Evolutionary conservation across 1,140 invertebrate species (phyloP).

Genomic region (Drosophila fuyamai): DNA sequence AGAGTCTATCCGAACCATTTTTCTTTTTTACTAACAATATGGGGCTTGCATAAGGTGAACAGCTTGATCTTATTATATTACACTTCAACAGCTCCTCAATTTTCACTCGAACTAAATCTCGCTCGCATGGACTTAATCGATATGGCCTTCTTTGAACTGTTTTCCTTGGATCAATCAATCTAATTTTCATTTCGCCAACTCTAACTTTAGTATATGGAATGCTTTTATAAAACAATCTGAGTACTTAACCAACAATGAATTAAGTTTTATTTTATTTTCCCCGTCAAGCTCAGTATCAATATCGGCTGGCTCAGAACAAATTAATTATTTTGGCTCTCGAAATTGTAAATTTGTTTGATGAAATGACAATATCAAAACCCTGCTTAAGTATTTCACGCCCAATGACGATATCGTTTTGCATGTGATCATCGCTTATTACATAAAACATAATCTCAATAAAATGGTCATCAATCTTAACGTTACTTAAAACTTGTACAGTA

Average conservation of each 20-base stretch:
- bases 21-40: too few species aligned
- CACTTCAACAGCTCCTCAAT: background rate
- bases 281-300: background rate
- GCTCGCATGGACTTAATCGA: background rate
- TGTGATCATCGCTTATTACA: slow-evolving; percentile 29
- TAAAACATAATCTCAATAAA: slow-evolving; percentile 32
- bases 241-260: too few species aligned
- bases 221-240: slow-evolving; percentile 13
- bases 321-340: background rate
- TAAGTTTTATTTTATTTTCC: slow-evolving; percentile 7
- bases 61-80: background rate
- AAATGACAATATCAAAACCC: slow-evolving; percentile 40
- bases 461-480: slow-evolving; percentile 14
- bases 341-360: background rate
- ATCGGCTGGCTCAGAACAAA: background rate
- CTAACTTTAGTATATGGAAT: slow-evolving; percentile 10
- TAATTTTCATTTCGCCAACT: slow-evolving; percentile 15
- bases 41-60: slow-evolving; percentile 3
- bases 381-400: slow-evolving; percentile 30
- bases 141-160: slow-evolving; percentile 3
- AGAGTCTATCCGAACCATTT: too few species aligned
- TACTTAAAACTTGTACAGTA: slow-evolving; percentile 31
- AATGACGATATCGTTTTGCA: slow-evolving; percentile 36
- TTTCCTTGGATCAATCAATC: slow-evolving; percentile 12
- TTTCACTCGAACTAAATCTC: background rate